phyloP scores from a whole-genome alignment of 2,888 invertebrate species.

The Oscheius onirici region DNA sequence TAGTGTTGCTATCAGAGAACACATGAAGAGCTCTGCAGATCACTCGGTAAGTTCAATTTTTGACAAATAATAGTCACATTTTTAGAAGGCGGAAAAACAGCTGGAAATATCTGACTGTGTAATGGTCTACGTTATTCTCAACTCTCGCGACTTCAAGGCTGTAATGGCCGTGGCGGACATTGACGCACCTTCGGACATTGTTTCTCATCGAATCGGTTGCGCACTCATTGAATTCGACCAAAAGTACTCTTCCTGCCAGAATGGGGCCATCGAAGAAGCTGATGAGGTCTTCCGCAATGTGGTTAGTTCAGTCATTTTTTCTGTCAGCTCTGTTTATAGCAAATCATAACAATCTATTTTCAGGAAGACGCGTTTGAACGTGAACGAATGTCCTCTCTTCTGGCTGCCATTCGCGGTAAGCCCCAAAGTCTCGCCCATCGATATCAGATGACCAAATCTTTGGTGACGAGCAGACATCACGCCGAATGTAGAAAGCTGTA shows the following conservation, averaged over 20 bases:
- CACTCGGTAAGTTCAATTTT: conserved; percentile 12
- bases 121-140: conserved; percentile 53
- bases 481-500: conserved; percentile 51
- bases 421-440: conserved; percentile 53
- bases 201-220: conserved; percentile 49
- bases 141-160: conserved; percentile 54
- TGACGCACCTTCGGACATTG: conserved; percentile 55
- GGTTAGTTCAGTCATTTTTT: conserved; percentile 32
- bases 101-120: conserved; percentile 47
- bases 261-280: conserved; percentile 43
- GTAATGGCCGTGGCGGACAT: conserved; percentile 58
- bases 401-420: conserved; percentile 43
- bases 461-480: conserved; percentile 49
- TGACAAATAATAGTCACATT: neutral
- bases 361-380: conserved; percentile 53
- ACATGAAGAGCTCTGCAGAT: conserved; percentile 27
- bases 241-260: conserved; percentile 52
- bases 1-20: conserved; percentile 50
- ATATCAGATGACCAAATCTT: conserved; percentile 53
- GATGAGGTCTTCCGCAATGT: conserved; percentile 48
- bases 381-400: conserved; percentile 47
- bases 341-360: conserved; percentile 18
- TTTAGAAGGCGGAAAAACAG: conserved; percentile 45
- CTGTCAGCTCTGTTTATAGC: conserved; percentile 7
- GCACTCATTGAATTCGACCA: conserved; percentile 52